Base-by-base conservation (phyloP, 2,797 vertebrate species). In the Odontamblyopus lacepedii region DNA sequence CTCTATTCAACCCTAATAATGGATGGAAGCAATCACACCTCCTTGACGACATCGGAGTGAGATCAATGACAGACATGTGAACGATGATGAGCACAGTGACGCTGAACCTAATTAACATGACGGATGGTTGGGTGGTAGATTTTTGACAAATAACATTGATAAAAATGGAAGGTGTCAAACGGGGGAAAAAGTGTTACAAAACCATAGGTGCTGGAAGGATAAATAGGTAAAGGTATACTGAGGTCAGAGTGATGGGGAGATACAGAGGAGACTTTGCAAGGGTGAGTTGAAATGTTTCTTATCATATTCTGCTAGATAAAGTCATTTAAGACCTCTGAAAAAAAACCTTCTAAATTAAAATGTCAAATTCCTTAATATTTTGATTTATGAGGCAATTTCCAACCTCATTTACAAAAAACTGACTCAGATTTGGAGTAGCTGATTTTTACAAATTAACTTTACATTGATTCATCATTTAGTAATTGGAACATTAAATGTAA, bases 21-120 rank as follows among this genome's bases (percentile, higher is more conserved):
- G 73, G 76, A 85, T 85, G 79, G 56, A 76, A 77, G 79, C 74
- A 83, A 82, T 81, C 82, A 78, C 84, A 75, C 62, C 75, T 80
- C 74, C 67, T 85, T 76, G 73, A 82, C 57, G 83, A 72, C 77
- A 83, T 80, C 70, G 67, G 53, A 72, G 69, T 64, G n/a, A 80
- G 83, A 83, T 87, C 79, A 81, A 78, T 77, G 83, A 83, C 72
- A 78, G 83, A 82, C 79, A 85, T 73, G 79, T 81, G 80, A 85
- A 83, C 80, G 64, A 85, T 87, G 81, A 85, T 84, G 78, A 85
- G 76, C 82, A 84, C 75, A 86, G 81, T 84, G 78, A 83, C 76
- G 81, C 65, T 75, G 70, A 80, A 83, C 57, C 81, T 87, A 85
- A 89, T 89, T 89, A 87, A 78, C 78, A 73, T 81, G 85, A 91